Evolutionary conservation across 2,797 vertebrate genomes (phyloP).

Genomic region (Erethizon dorsatum): DNA sequence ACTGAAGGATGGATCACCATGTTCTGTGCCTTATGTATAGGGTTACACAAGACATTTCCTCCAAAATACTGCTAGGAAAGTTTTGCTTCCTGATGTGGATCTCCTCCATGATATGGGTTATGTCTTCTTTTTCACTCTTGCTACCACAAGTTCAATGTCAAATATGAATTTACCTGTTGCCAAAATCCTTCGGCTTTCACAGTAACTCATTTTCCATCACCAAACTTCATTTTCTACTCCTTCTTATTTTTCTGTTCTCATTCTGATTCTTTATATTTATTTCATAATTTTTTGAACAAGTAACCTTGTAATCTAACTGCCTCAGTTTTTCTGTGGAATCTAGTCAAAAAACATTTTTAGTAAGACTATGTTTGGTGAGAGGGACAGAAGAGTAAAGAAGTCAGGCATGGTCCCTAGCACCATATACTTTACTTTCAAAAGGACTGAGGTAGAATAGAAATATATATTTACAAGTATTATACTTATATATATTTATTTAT

Average conservation of each 20-base stretch:
- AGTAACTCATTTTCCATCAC: not conserved
- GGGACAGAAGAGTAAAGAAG: not conserved
- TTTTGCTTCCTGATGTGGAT: not conserved
- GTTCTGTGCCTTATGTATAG: not conserved
- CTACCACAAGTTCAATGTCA: not conserved
- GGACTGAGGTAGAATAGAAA: not conserved
- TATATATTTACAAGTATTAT: not conserved
- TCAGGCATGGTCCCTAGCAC: not conserved
- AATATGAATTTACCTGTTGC: not conserved
- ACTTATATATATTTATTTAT: no score
- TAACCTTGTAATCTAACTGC: slow-evolving; percentile 45
- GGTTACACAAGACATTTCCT: not conserved
- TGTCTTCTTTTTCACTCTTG: slow-evolving; percentile 2
- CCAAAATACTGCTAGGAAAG: not conserved
- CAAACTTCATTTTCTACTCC: not conserved
- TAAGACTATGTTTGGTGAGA: not conserved
- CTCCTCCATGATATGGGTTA: not conserved
- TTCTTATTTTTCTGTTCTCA: slow-evolving; percentile 28
- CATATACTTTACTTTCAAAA: not conserved
- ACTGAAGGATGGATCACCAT: not conserved
- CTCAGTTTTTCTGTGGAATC: slow-evolving; percentile 42
- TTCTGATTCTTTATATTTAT: slow-evolving; percentile 28
- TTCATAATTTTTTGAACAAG: slow-evolving; percentile 29
- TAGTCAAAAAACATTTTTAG: not conserved
- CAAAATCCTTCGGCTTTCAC: not conserved